These are phyloP conservation scores for Tinea pellionella DNA, from an alignment of 2,888 invertebrate genomes.

Conservation along the genomic window DNA sequence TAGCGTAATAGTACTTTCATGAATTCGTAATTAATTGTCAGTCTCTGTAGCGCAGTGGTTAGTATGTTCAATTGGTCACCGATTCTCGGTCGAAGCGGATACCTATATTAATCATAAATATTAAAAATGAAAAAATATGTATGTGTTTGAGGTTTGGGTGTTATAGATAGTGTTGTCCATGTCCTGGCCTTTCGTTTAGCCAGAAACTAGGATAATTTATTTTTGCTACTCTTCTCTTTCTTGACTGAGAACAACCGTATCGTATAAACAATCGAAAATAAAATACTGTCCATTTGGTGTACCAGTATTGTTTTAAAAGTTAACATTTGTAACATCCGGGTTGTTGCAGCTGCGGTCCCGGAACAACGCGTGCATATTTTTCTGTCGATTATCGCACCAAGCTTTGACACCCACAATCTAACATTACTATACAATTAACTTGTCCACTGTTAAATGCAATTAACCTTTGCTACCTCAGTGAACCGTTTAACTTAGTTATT, in stretches of 20 bases:
- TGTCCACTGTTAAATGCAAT: slow-evolving; percentile 7
- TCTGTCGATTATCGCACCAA: slow-evolving; percentile 7
- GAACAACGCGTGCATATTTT: background rate
- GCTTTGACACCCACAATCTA: slow-evolving; percentile 1
- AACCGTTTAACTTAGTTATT: background rate
- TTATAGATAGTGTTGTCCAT: no score
- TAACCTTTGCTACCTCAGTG: background rate
- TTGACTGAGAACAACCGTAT: background rate
- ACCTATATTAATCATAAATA: no score
- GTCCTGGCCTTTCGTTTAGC: no score
- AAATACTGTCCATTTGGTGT: background rate
- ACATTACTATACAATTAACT: slow-evolving; percentile 3
- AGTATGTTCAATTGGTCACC: no score
- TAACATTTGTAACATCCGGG: background rate
- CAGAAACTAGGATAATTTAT: no score
- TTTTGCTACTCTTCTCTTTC: no score
- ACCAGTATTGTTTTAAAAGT: slow-evolving; percentile 4
- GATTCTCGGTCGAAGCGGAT: no score
- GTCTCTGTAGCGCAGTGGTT: no score
- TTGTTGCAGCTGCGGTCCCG: slow-evolving; percentile 4
- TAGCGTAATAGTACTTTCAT: no score
- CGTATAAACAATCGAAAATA: background rate
- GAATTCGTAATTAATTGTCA: no score
- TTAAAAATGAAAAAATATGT: no score
- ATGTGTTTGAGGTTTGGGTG: no score